Evolutionary conservation across 2,113 vertebrate genomes (phyloP).

Genomic region (Protobothrops mucrosquamatus): DNA sequence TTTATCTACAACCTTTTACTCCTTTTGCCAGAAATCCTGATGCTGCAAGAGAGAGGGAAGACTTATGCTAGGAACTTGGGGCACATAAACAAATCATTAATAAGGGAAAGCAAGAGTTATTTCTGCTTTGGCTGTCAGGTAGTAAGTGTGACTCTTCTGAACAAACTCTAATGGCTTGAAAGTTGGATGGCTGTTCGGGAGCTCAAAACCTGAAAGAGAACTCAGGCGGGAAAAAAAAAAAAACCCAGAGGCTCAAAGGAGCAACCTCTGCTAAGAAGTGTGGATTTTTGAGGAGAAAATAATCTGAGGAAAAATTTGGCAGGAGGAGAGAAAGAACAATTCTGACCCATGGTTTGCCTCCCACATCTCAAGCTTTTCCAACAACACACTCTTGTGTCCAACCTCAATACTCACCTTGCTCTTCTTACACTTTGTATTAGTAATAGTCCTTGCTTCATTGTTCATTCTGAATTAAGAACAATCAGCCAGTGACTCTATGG

Average conservation of each 20-base stretch:
- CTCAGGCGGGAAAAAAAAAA: not conserved
- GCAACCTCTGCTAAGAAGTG: not conserved
- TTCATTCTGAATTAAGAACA: not conserved
- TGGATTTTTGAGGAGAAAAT: not conserved
- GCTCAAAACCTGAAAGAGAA: not conserved
- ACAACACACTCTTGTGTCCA: not conserved
- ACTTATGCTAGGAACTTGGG: not conserved
- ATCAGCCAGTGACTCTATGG: not conserved
- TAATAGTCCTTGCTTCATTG: not conserved
- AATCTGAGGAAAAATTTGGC: not conserved
- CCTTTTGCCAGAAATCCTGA: not conserved
- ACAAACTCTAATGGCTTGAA: not conserved
- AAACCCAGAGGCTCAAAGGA: not conserved
- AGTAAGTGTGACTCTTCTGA: not conserved
- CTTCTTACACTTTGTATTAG: not conserved
- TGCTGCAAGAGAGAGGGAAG: not conserved
- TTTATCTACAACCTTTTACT: not conserved
- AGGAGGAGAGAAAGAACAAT: not conserved
- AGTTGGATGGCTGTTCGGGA: not conserved
- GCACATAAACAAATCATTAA: not conserved
- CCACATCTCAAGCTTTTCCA: not conserved
- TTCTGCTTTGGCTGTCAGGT: not conserved
- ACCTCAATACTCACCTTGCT: not conserved
- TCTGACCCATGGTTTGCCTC: not conserved
- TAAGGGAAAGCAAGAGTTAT: not conserved